Percentiles rank a stretch among this genome's conserved stretches.
Evolutionary conservation across 2,888 invertebrate genomes (phyloP).

Genomic region (Tetanocera ferruginea): DNA sequence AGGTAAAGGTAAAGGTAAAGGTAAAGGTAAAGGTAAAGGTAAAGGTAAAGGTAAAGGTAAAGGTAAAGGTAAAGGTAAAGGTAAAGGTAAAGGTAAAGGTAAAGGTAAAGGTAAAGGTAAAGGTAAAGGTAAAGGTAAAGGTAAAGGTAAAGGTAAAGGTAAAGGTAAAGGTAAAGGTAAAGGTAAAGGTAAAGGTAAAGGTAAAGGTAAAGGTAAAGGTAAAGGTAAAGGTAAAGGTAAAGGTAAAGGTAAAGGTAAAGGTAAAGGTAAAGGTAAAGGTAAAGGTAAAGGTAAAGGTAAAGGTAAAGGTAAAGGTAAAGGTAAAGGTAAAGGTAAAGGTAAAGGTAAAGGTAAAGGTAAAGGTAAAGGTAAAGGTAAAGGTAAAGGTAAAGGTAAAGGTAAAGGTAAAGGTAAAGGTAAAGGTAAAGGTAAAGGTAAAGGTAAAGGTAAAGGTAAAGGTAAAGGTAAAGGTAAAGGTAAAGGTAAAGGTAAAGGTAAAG

Average conservation of each 20-base stretch:
- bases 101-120: conserved; percentile 6
- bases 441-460: too few species aligned
- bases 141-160: conserved; percentile 23
- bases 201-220: not conserved
- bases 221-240: not conserved
- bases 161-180: conserved; percentile 23
- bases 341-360: not conserved
- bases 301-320: not conserved
- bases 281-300: not conserved
- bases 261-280: not conserved
- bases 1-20: conserved; percentile 4
- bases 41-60: conserved; percentile 27
- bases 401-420: too few species aligned
- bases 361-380: too few species aligned
- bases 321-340: not conserved
- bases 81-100: not conserved
- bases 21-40: conserved; percentile 16
- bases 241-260: not conserved
- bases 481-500: too few species aligned
- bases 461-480: too few species aligned
- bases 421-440: too few species aligned
- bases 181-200: not conserved
- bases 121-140: not conserved
- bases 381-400: too few species aligned
- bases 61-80: conserved; percentile 18